Evolutionary conservation across 2,113 vertebrate genomes (phyloP).

Genomic region (Pipa parva): DNA sequence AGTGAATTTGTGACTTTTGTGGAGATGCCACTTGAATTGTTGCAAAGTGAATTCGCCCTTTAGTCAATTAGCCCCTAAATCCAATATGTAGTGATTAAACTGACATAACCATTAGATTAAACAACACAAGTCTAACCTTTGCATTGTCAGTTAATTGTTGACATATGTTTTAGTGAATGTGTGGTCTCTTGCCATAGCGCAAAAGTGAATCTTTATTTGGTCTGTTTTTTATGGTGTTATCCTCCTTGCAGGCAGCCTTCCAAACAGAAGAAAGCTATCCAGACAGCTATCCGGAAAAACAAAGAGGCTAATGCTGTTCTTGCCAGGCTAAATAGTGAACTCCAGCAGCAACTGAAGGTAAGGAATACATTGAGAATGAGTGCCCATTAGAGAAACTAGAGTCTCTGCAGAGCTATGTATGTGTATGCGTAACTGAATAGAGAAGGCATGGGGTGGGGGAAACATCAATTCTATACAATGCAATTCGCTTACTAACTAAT

Average conservation of each 20-base stretch:
- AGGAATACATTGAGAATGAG: conserved; percentile 41
- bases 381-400: too few relatives aligned
- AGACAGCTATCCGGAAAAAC: conserved; percentile 90
- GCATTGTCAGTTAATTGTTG: conserved; percentile 18
- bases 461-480: too few relatives aligned
- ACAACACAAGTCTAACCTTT: not conserved
- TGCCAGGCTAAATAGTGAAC: conserved; percentile 90
- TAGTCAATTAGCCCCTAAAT: too few relatives aligned
- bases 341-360: conserved; percentile 96
- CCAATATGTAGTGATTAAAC: not conserved
- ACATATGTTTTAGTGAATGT: not conserved
- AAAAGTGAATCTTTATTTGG: conserved; percentile 28
- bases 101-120: conserved; percentile 26
- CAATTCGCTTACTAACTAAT: too few relatives aligned
- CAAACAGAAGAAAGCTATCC: conserved; percentile 89
- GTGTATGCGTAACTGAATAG: too few relatives aligned
- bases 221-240: conserved; percentile 49
- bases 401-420: too few relatives aligned
- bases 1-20: too few relatives aligned
- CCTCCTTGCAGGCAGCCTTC: conserved; percentile 71
- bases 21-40: too few relatives aligned
- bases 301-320: conserved; percentile 91
- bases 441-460: too few relatives aligned
- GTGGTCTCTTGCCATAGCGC: conserved; percentile 34
- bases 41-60: too few relatives aligned